Evolutionary conservation across 2,113 vertebrate species (phyloP), one percentile per base, ranked within the genome.

Genomic region (Laterallus jamaicensis): DNA sequence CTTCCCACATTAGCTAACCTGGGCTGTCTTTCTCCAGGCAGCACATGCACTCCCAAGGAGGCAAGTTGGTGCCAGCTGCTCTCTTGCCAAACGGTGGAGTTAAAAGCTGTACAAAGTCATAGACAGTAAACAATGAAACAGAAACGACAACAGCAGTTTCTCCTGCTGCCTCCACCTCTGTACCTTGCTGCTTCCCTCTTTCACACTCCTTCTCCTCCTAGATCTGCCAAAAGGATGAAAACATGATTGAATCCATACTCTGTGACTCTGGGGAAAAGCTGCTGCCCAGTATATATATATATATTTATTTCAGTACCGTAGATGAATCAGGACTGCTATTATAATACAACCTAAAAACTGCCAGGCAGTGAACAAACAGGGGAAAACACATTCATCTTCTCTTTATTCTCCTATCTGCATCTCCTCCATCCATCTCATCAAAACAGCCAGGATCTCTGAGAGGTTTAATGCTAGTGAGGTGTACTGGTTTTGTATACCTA

Each of bases 61-160:
- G 70, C 91, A 77, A 91, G 83, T 35, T 35, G 58, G 62, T 94
- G 96, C 92, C 93, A 95, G 83, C 92, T 95, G 93, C 81, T 95
- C 67, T 79, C 74, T 88, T 97, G 95, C 96, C 96, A 96, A 96
- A 89, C 50, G 8, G 81, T 55, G 58, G 62, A 97, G 95, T 97
- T 96, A 95, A 96, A 97, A 96, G 96, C 94, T 91, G 83, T 91
- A 94, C 69, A 89, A 93, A 96, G 86, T 93, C 93, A 93, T 29
- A 90, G 90, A 91, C 74, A 82, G 92, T 82, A 95, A 96, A 95
- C 94, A 95, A 82, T 82, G 88, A 93, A 94, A 96, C 77, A 95
- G 91, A 94, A 96, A 90, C 28, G 26, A 91, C 77, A 90, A 76
- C 83, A 93, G 82, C 80, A 91, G 89, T 64, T 93, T 89, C 75